Evolutionary conservation across 2,888 invertebrate genomes (phyloP).

Genomic region (Ceraclea dissimilis): DNA sequence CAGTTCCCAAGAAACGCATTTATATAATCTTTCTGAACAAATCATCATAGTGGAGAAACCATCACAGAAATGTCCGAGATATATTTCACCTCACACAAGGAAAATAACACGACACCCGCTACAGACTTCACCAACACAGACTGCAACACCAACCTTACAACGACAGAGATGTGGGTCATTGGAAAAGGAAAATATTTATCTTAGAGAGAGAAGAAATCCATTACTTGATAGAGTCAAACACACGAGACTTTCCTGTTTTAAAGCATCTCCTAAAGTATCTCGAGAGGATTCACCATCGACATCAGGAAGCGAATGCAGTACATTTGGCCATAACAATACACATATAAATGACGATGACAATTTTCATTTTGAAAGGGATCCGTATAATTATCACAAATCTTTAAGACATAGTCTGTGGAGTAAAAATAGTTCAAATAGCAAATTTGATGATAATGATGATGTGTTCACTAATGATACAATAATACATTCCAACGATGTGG

Average conservation of each 20-base stretch:
- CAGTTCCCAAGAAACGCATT: slow-evolving; percentile 58
- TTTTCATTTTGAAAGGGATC: slow-evolving; percentile 37
- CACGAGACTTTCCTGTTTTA: slow-evolving; percentile 61
- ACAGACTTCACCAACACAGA: slow-evolving; percentile 38
- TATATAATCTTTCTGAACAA: slow-evolving; percentile 59
- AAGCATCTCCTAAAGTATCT: slow-evolving; percentile 48
- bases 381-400: slow-evolving; percentile 39
- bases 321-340: slow-evolving; percentile 38
- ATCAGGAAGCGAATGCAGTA: slow-evolving; percentile 48
- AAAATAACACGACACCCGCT: slow-evolving; percentile 44
- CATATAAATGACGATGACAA: slow-evolving; percentile 36
- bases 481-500: slow-evolving; percentile 4
- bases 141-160: slow-evolving; percentile 39
- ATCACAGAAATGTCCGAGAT: slow-evolving; percentile 42
- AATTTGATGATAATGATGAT: slow-evolving; percentile 36
- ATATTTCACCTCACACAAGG: slow-evolving; percentile 39
- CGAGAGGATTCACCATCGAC: slow-evolving; percentile 47
- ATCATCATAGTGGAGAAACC: slow-evolving; percentile 53
- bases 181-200: slow-evolving; percentile 50
- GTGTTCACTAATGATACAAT: slow-evolving; percentile 33
- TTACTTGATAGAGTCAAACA: slow-evolving; percentile 64
- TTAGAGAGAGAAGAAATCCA: slow-evolving; percentile 60
- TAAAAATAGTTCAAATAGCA: slow-evolving; percentile 31
- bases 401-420: slow-evolving; percentile 48
- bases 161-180: slow-evolving; percentile 45